Conservation (phyloP, 2,888 invertebrate species). For the Ditula angustiorana region DNA sequence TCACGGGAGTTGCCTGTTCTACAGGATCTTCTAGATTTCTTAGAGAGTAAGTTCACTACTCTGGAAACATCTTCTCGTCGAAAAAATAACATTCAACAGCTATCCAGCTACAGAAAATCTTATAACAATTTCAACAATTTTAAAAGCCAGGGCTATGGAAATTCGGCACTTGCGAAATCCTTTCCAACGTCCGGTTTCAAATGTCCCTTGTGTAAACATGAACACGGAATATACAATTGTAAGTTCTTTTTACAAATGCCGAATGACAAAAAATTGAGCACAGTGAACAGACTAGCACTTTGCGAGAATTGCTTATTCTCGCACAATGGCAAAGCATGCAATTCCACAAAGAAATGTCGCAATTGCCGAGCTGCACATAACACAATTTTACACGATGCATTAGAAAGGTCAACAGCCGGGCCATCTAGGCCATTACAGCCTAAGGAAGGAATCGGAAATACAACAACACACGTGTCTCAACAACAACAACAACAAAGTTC, state of each 20-base stretch:
- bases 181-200: background rate
- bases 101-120: background rate
- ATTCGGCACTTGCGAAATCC: background rate
- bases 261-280: no score
- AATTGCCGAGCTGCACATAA: constrained; percentile 33
- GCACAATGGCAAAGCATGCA: constrained; percentile 41
- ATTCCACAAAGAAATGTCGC: constrained; percentile 35
- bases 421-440: background rate
- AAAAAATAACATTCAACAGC: background rate
- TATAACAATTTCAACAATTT: background rate
- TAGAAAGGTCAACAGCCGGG: background rate
- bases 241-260: no score
- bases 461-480: background rate
- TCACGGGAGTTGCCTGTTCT: no score
- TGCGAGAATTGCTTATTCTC: constrained; percentile 43
- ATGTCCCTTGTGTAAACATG: no score
- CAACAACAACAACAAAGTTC: background rate
- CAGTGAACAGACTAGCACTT: no score
- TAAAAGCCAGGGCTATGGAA: background rate
- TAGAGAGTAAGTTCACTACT: no score
- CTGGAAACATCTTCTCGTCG: no score
- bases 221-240: no score
- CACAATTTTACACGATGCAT: constrained; percentile 39
- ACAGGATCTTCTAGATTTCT: no score
- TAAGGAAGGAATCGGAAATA: background rate